These are phyloP conservation scores for Perca schrenkii DNA, from an alignment of 2,113 vertebrate species.

Conservation along the genomic window DNA sequence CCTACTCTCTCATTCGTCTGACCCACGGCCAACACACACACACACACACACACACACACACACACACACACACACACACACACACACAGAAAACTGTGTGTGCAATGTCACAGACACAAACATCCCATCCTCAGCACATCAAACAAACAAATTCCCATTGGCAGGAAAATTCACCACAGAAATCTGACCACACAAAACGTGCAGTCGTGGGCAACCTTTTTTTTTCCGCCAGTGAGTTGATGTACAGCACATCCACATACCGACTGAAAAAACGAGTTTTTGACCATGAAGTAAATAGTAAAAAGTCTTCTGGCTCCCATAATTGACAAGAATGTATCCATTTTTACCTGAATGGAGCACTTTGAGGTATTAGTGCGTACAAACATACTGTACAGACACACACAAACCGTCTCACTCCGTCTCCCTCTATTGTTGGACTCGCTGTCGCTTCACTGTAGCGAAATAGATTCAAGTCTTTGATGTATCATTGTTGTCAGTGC, in stretches of 20 bases:
- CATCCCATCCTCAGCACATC: not conserved
- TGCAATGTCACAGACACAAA: conserved; percentile 22
- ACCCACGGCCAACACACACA: conserved; percentile 7
- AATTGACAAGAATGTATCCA: not conserved
- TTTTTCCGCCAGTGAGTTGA: not conserved
- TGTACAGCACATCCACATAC: conserved; percentile 13
- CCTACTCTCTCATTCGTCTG: conserved; percentile 1
- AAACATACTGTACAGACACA: conserved; percentile 2
- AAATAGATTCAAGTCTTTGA: conserved; percentile 79
- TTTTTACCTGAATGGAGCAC: conserved; percentile 14
- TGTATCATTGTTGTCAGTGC: conserved; percentile 80
- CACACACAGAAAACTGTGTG: not conserved
- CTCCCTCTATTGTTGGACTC: conserved; percentile 27
- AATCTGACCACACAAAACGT: conserved; percentile 17
- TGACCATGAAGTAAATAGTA: not conserved
- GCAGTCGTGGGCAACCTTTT: not conserved
- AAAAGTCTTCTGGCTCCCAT: not conserved
- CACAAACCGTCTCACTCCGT: not conserved
- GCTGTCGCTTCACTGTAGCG: conserved; percentile 46
- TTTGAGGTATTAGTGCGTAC: conserved; percentile 5
- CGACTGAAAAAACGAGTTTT: not conserved
- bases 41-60: not conserved
- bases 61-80: not conserved
- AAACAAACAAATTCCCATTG: conserved; percentile 26
- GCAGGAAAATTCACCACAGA: not conserved